Evolutionary conservation across 2,888 invertebrate species (phyloP).

Genomic region (Xylota sylvarum): DNA sequence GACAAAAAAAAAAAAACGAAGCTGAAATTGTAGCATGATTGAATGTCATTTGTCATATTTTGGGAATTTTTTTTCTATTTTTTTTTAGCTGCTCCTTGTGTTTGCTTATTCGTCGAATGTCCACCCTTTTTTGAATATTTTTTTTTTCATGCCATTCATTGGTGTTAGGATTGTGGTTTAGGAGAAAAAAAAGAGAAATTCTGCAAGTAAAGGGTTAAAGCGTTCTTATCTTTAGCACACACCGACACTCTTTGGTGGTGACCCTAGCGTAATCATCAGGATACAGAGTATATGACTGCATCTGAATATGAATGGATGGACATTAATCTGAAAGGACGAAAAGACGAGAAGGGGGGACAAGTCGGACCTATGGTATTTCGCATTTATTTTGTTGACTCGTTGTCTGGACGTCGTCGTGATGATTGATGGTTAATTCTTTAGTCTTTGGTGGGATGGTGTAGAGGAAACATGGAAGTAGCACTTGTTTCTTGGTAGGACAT

Average conservation of each 20-base stretch:
- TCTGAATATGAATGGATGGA: conserved; percentile 49
- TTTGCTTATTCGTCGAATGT: conserved; percentile 23
- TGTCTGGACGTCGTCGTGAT: conserved; percentile 58
- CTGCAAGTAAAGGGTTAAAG: conserved; percentile 52
- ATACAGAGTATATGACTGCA: conserved; percentile 46
- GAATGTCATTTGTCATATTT: conserved; percentile 84
- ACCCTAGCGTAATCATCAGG: conserved; percentile 49
- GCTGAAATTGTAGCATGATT: conserved; percentile 82
- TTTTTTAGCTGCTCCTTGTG: conserved; percentile 21
- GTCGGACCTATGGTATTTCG: conserved; percentile 32
- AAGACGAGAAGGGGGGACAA: conserved; percentile 4
- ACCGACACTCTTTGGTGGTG: conserved; percentile 28
- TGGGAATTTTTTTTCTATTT: conserved; percentile 33
- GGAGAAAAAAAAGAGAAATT: conserved; percentile 5
- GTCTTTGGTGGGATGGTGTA: conserved; percentile 18
- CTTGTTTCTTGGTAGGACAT: conserved; percentile 36
- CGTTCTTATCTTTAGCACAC: conserved; percentile 63
- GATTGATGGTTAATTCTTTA: conserved; percentile 59
- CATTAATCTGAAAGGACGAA: conserved; percentile 63
- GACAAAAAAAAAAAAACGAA: conserved; percentile 12
- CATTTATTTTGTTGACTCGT: conserved; percentile 63
- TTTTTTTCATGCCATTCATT: conserved; percentile 41
- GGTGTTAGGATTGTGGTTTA: conserved; percentile 56
- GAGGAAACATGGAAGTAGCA: conserved; percentile 33
- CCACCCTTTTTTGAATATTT: conserved; percentile 3